Conservation (phyloP, 2,888 invertebrate genomes). For the Oxycera nigricornis region DNA sequence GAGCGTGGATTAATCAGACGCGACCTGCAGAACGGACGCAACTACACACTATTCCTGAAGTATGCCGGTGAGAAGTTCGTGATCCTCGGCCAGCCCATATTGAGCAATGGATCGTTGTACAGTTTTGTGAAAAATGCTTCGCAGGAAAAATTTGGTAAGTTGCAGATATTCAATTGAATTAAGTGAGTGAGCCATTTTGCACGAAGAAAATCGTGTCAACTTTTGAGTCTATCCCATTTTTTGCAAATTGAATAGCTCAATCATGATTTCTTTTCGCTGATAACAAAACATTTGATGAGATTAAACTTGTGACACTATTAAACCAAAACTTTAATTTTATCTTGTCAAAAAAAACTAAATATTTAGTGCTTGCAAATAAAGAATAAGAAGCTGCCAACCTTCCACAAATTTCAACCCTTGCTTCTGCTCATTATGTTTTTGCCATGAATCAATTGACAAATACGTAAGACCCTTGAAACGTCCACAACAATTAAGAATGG, state of each 20-base stretch:
- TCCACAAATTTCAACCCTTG: too few species aligned
- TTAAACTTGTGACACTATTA: too few species aligned
- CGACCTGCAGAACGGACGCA: constrained; percentile 59
- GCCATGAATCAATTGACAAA: too few species aligned
- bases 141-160: constrained; percentile 63
- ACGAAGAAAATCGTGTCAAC: not conserved
- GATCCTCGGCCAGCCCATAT: constrained; percentile 61
- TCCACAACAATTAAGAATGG: too few species aligned
- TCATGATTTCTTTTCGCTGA: too few species aligned
- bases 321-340: too few species aligned
- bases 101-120: constrained; percentile 56
- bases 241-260: not conserved
- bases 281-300: too few species aligned
- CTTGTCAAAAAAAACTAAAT: too few species aligned
- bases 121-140: constrained; percentile 60
- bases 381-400: too few species aligned
- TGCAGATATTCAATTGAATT: constrained; percentile 18
- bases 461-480: too few species aligned
- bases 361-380: too few species aligned
- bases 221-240: not conserved
- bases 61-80: constrained; percentile 60
- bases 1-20: constrained; percentile 59
- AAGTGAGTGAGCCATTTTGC: not conserved
- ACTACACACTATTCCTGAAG: constrained; percentile 61
- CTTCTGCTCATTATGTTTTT: too few species aligned